Evolutionary conservation across 2,888 invertebrate genomes (phyloP), one percentile per base, ranked within the genome.

Genomic region (Limnephilus lunatus): DNA sequence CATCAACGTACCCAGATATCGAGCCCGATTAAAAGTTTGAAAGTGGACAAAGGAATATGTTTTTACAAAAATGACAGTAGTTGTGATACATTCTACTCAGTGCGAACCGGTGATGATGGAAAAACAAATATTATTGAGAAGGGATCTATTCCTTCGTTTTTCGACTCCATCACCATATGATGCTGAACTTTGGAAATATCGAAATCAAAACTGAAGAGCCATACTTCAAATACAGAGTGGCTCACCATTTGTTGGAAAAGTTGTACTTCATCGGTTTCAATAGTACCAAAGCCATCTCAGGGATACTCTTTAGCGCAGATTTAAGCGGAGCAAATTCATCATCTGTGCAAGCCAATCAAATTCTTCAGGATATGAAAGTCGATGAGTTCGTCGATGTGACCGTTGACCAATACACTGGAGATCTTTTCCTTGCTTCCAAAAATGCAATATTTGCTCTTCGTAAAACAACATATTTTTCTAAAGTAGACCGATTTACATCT

Each of bases 241-340:
- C 86, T 48, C 44, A 86, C 86, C 86, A 86, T n/a, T 31, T 86
- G 44, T 44, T 86, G 30, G 86, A 85, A 85, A 85, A 39, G 11
- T 39, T 85, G 44, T 85, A 44, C 30, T 39, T 85, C 44, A 85
- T 85, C n/a, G 85, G 85, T 39, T 85, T 85, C 4, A 14, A 85
- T 39, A 39, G 15, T 25, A 39, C 19, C n/a, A n/a, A n/a, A 1
- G 1, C 30, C 30, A 31, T 32, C 4, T 30, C 30, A 31, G 31
- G 82, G 0, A 82, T 31, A 1, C 30, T 82, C 31, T 82, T 31
- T 11, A 32, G 31, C 30, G 82, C 30, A 4, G 82, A 82, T 32
- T 82, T 82, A 9, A 25, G 31, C 30, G 31, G n/a, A 82, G 82
- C 15, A 14, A 14, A 32, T 32, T 32, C 32, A 3, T 32, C 32